phyloP scores from a whole-genome alignment of 2,113 vertebrate genomes.

The Zapornia atra region DNA sequence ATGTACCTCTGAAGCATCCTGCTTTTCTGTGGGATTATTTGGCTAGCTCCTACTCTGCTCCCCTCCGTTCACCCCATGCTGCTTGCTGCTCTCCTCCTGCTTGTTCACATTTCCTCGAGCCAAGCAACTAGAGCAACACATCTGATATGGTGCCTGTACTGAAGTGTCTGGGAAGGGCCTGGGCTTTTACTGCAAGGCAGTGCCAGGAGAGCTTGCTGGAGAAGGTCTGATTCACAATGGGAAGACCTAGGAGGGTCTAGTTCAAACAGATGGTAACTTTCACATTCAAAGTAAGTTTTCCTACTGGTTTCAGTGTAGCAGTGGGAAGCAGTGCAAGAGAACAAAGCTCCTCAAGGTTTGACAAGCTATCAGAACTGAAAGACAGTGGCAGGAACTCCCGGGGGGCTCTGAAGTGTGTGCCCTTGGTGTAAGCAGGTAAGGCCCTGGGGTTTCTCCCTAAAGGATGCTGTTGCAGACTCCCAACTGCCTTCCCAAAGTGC shows the following conservation, averaged over 20 bases:
- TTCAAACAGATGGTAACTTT: not conserved
- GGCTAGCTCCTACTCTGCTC: not conserved
- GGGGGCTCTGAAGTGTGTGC: not conserved
- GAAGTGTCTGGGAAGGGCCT: not conserved
- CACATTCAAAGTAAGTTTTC: not conserved
- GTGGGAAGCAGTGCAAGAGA: not conserved
- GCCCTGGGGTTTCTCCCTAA: not conserved
- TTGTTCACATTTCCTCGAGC: rapidly evolving
- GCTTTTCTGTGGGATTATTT: not conserved
- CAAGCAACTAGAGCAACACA: rapidly evolving
- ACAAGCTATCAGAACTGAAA: not conserved
- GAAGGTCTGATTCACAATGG: not conserved
- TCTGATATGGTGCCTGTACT: not conserved
- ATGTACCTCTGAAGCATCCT: not conserved
- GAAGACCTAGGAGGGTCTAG: not conserved
- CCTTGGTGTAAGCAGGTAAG: not conserved
- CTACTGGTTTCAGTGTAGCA: not conserved
- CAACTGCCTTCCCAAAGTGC: not conserved
- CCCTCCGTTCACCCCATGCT: not conserved
- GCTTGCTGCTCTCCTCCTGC: not conserved
- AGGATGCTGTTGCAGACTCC: not conserved
- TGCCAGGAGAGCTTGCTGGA: not conserved
- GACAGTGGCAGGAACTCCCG: not conserved
- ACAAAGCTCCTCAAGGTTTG: not conserved
- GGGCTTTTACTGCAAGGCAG: not conserved